phyloP scores from a whole-genome alignment of 2,888 invertebrate genomes.

The Suillia variegata region DNA sequence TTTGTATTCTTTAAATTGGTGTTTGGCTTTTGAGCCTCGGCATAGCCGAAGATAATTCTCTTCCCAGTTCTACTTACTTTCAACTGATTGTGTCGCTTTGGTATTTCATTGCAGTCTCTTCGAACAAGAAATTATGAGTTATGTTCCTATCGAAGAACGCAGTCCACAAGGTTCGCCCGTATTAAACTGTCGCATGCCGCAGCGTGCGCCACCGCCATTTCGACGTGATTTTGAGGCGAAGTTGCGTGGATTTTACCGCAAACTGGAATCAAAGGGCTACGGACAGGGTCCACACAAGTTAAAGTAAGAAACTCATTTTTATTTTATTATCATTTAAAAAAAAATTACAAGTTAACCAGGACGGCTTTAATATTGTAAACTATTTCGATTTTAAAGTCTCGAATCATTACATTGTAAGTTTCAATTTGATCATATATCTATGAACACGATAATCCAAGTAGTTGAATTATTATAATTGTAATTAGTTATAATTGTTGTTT shows the following conservation, averaged over 20 bases:
- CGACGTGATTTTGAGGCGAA: conserved; percentile 95
- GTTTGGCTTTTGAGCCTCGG: too few species aligned
- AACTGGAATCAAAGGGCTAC: conserved; percentile 94
- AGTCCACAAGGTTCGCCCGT: conserved; percentile 76
- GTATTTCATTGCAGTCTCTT: conserved; percentile 88
- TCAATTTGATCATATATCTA: too few species aligned
- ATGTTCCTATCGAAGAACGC: conserved; percentile 74
- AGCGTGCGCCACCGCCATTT: conserved; percentile 87
- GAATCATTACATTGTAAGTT: neutral
- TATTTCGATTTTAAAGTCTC: too few species aligned
- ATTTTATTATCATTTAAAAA: neutral
- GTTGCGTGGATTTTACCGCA: conserved; percentile 90
- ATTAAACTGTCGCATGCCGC: conserved; percentile 71
- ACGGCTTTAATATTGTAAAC: too few species aligned
- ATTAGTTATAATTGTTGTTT: too few species aligned
- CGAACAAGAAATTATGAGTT: conserved; percentile 98
- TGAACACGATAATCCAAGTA: too few species aligned
- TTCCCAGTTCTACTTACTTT: too few species aligned
- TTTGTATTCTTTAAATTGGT: too few species aligned
- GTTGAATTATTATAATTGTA: too few species aligned
- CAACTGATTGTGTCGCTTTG: too few species aligned
- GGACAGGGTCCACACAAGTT: conserved; percentile 97
- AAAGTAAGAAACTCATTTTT: conserved; percentile 68
- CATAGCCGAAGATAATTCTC: too few species aligned
- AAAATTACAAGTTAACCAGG: too few species aligned